Evolutionary conservation across 2,797 vertebrate species (phyloP).

Genomic region (Siniperca obscura): DNA sequence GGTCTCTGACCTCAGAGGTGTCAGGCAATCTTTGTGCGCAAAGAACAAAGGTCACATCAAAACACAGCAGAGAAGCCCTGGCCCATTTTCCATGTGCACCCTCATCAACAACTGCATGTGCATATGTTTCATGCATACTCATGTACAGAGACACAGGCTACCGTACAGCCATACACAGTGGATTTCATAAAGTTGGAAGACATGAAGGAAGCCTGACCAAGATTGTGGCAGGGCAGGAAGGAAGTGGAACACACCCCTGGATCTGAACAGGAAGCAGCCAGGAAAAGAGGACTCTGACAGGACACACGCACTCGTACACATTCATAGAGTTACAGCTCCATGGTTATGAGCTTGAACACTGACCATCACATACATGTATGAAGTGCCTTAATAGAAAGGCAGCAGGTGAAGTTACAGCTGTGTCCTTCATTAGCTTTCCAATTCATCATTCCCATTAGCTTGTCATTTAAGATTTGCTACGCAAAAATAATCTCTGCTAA

Average conservation of each 20-base stretch:
- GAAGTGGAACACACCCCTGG: slow-evolving; percentile 80
- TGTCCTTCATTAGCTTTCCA: slow-evolving; percentile 9
- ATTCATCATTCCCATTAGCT: slow-evolving; percentile 3
- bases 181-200: slow-evolving; percentile 64
- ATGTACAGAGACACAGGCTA: slow-evolving; percentile 15
- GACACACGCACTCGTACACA: slow-evolving; percentile 22
- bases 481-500: slow-evolving; percentile 3
- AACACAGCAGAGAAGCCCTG: slow-evolving; percentile 35
- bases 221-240: slow-evolving; percentile 78
- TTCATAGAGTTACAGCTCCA: slow-evolving; percentile 14
- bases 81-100: slow-evolving; percentile 28
- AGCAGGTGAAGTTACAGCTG: slow-evolving; percentile 3
- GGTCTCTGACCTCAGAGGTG: slow-evolving; percentile 68
- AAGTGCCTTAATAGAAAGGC: slow-evolving; percentile 11
- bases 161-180: slow-evolving; percentile 31
- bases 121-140: not conserved
- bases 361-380: slow-evolving; percentile 21
- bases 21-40: slow-evolving; percentile 23
- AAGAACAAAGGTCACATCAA: slow-evolving; percentile 38
- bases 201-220: slow-evolving; percentile 74
- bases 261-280: slow-evolving; percentile 79
- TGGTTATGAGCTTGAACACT: slow-evolving; percentile 32
- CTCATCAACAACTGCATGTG: slow-evolving; percentile 35
- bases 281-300: slow-evolving; percentile 74
- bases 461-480: not conserved